Evolutionary conservation across 2,113 vertebrate species (phyloP).

Genomic region (Otus sunia): DNA sequence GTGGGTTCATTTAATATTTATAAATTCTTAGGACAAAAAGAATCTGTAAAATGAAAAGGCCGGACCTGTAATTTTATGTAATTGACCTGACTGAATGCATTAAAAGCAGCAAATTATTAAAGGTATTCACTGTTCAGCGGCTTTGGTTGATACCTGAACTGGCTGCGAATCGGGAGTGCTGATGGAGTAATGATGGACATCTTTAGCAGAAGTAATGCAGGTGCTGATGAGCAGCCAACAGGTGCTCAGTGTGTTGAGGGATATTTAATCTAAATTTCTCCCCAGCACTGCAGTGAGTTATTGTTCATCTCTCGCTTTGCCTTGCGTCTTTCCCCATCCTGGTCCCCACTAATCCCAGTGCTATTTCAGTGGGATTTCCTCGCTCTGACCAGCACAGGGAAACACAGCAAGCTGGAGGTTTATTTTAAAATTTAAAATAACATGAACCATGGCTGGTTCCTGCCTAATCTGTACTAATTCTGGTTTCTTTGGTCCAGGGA

Average conservation of each 20-base stretch:
- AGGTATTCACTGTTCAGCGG: constrained; percentile 8
- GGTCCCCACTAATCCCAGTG: neutral
- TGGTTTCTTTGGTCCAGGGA: neutral
- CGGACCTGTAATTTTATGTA: constrained; percentile 53
- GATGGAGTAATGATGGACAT: neutral
- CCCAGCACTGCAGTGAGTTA: neutral
- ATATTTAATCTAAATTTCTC: constrained; percentile 2
- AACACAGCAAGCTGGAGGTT: neutral
- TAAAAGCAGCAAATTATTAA: constrained; percentile 24
- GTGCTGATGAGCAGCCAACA: constrained; percentile 41
- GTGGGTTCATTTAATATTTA: constrained; percentile 1
- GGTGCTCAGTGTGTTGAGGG: neutral
- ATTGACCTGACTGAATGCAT: constrained; percentile 40
- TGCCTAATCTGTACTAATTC: neutral
- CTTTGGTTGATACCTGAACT: constrained; percentile 31
- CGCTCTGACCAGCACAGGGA: neutral
- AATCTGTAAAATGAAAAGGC: constrained; percentile 8
- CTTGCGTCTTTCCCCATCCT: neutral
- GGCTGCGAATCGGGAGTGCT: neutral
- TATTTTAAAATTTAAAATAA: neutral
- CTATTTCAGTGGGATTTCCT: neutral
- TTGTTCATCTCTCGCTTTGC: neutral
- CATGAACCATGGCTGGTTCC: neutral
- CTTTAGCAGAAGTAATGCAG: neutral
- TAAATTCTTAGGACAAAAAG: constrained; percentile 1